Evolutionary conservation across 2,113 vertebrate species (phyloP), one percentile per base, ranked within the genome.

Genomic region (Myotis davidii): DNA sequence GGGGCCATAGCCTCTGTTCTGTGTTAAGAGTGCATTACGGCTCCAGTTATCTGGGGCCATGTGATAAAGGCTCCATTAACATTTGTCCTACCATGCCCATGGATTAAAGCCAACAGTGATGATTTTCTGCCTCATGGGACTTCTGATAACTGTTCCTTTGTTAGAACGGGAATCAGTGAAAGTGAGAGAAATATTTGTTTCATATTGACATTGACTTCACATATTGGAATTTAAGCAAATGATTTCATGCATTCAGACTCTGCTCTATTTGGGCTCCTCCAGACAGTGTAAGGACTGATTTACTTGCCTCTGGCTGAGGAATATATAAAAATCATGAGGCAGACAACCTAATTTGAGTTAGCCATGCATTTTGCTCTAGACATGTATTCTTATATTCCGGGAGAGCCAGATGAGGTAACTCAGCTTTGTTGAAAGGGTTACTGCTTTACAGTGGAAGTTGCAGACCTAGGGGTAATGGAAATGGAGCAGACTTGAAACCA

Each of bases 111-210:
- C 85, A 23, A 85, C 27, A 74, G 64, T 82, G 50, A 54, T 8
- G 20, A 54, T 64, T 92, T 95, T 72, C 42, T 89, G 20, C 54
- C 21, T 78, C 59, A 39, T 65, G 32, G 25, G 9, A 88, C 25
- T 90, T 42, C 23, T 77, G 4, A 65, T 91, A 74, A 86, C 32
- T 85, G 91, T 91, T 23, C 9, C n/a, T 50, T 5, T 78, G 0
- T 89, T 96, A 76, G 34, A 93, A 18, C 34, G 52, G 64, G 16
- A 90, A 23, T 39, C 59, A 89, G 77, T 13, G 96, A 91, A 92
- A 92, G 42, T 56, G 17, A 61, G 42, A 90, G n/a, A 32, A 88
- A 52, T 90, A 34, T 81, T 92, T 72, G n/a, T 95, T 93, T 91
- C 25, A 76, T 65, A 69, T 54, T 91, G 25, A 85, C 34, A 42